Evolutionary conservation across 2,797 vertebrate species (phyloP).

Genomic region (Chrysocyon brachyurus): DNA sequence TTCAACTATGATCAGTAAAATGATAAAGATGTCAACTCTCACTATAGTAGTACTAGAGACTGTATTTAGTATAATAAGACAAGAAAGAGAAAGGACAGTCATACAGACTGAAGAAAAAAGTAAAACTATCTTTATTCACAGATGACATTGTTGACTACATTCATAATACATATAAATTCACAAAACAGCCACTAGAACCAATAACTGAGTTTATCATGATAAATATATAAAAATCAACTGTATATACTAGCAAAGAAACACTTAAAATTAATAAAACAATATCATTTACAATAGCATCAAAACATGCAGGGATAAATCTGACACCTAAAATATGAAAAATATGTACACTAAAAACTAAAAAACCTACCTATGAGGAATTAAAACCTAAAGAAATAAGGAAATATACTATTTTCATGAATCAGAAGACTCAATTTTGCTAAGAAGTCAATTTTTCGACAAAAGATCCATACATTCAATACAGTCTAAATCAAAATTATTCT

Average conservation of each 20-base stretch:
- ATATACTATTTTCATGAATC: background rate
- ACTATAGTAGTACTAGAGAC: background rate
- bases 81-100: background rate
- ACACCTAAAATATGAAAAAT: background rate
- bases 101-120: background rate
- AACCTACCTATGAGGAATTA: background rate
- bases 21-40: background rate
- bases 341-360: background rate
- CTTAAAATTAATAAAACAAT: background rate
- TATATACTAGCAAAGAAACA: slow-evolving; percentile 14
- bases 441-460: background rate
- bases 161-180: background rate
- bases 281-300: background rate
- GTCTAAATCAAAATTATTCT: background rate
- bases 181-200: slow-evolving; percentile 12
- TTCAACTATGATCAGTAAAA: background rate
- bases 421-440: background rate
- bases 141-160: background rate
- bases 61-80: background rate
- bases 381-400: background rate
- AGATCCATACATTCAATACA: background rate
- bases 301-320: background rate
- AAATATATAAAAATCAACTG: slow-evolving; percentile 18
- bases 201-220: background rate
- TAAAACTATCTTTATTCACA: background rate